Evolutionary conservation across 1,140 invertebrate genomes (phyloP), one percentile per base, ranked within the genome.

Genomic region (Portunus trituberculatus): DNA sequence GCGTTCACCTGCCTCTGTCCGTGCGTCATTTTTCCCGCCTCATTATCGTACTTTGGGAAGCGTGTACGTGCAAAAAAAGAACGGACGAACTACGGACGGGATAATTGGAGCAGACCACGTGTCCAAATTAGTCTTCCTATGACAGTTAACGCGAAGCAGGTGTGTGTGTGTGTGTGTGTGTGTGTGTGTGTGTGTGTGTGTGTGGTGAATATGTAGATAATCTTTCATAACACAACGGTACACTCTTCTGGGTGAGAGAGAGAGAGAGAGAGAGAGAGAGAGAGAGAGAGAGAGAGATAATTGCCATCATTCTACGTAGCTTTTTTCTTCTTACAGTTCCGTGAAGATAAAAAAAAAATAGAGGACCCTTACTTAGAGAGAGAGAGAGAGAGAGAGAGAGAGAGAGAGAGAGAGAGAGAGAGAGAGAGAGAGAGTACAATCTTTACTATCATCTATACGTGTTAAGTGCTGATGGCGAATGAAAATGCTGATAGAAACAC

Each of bases 141-240:
- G 67, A 76, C 67, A 76, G 67, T 76, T 76, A n/a, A 76, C 20
- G 25, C n/a, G 20, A n/a, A 76, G 8, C 67, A 76, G 67, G 25
- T 76, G 67, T 76, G 67, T 76, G 67, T 76, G 67, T 76, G 59
- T 76, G 59, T 8, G 67, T 76, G 67, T 76, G 67, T 76, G 67
- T 76, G 67, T 76, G 67, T 76, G 67, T 76, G 67, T 76, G 67
- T 76, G 67, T 76, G 67, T 76, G 67, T 76, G 67, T 76, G 67
- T 76, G 67, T 8, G 12, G 67, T 8, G 67, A 20, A 20, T n/a
- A 20, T 76, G 67, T n/a, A 20, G 4, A 76, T 76, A 76, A 76
- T 76, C 67, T 1, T n/a, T 76, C 6, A 76, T 8, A 14, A 0
- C 52, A n/a, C 20, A 76, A 76, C 67, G 67, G 67, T n/a, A n/a